Evolutionary conservation across 1,140 invertebrate species (phyloP).

Genomic region (Cydia amplana): DNA sequence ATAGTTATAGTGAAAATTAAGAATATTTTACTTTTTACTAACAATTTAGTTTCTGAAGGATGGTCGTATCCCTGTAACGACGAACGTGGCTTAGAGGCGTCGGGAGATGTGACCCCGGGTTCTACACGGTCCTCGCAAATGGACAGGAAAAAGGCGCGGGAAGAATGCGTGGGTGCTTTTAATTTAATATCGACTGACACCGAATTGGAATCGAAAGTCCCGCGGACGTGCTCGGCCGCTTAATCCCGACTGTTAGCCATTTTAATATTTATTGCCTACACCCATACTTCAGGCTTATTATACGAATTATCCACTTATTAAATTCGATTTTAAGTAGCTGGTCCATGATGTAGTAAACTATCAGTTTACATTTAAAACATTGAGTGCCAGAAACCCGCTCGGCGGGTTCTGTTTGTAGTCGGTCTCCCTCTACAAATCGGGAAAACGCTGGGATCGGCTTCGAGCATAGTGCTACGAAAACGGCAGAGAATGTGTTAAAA

Average conservation of each 20-base stretch:
- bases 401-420: no score
- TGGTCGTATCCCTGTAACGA: conserved; percentile 54
- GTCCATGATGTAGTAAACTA: no score
- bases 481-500: no score
- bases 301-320: neutral
- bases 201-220: conserved; percentile 77
- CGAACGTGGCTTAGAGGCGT: conserved; percentile 47
- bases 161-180: conserved; percentile 78
- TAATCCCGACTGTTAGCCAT: conserved; percentile 55
- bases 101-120: conserved; percentile 70
- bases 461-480: no score
- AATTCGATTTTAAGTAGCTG: neutral
- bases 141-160: conserved; percentile 78
- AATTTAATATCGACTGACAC: conserved; percentile 79
- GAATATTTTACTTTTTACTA: neutral
- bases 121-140: conserved; percentile 77
- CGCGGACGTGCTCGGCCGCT: conserved; percentile 66
- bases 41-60: neutral
- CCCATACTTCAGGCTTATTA: conserved; percentile 33
- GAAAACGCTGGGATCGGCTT: no score
- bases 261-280: conserved; percentile 61
- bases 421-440: no score
- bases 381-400: no score
- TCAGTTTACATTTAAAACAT: no score
- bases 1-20: neutral